Base-by-base conservation (phyloP, 2,113 vertebrate genomes). In the Amblyornis subalaris region DNA sequence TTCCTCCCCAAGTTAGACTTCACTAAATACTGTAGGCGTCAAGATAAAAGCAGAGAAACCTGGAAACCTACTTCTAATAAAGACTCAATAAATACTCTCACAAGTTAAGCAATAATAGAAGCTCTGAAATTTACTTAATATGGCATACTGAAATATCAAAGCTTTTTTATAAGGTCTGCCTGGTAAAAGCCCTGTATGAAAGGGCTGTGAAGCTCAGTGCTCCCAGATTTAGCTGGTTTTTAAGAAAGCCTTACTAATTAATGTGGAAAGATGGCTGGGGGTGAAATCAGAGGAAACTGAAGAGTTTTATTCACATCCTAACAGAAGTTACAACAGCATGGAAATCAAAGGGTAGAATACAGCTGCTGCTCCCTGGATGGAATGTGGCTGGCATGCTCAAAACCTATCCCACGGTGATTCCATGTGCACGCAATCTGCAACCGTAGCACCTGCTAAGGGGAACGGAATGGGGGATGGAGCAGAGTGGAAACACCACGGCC, bases 11-110 rank as follows among this genome's bases (percentile, higher is more conserved):
- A 71, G 76, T 87, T 53, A 84, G 47, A 75, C 36, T 93, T 90
- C 73, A 78, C 73, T 84, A 65, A 81, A 60, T 93, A 48, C 65
- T 65, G 89, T 92, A 93, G 88, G 94, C 2, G 31, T 61, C 40
- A 92, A 89, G 84, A 84, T 48, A 89, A 95, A 94, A 87, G 86
- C 86, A 90, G 72, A 89, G 65, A 93, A 93, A 77, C 31, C 55
- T 90, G 83, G 65, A 78, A 94, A 84, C 51, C 60, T 84, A 15
- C 48, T 65, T 84, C 69, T 45, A 89, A 75, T 67, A 90, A 74
- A 92, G 60, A 40, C 19, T 76, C 62, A 31, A 60, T 88, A 90
- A 93, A 92, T 85, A 88, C 38, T 90, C 48, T 90, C n/a, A 84
- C 22, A 87, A 64, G 61, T 64, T 80, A 85, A 82, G 57, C n/a